Conservation (phyloP, 2,113 vertebrate genomes). For the Poeciliopsis prolifica region DNA sequence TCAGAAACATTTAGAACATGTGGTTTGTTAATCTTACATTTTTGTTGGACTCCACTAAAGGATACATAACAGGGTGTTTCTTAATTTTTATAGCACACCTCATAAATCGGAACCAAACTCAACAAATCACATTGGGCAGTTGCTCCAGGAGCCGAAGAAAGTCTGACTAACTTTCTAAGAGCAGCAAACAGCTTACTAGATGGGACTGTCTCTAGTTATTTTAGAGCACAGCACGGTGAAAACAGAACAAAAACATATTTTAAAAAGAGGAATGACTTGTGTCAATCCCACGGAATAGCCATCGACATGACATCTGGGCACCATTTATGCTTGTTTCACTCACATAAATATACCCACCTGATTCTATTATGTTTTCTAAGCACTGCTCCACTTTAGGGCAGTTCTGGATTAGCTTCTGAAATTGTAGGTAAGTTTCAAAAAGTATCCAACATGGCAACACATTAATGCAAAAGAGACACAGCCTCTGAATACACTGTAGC, state of each 20-base stretch:
- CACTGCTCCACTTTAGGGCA: not conserved
- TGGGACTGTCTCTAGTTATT: not conserved
- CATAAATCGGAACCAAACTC: not conserved
- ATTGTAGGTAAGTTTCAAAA: not conserved
- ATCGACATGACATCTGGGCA: not conserved
- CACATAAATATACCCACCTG: not conserved
- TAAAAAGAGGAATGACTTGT: not conserved
- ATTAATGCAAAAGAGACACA: not conserved
- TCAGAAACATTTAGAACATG: conserved; percentile 3
- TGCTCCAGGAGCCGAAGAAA: not conserved
- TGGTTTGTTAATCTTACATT: not conserved
- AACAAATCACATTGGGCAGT: conserved; percentile 2
- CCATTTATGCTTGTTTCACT: not conserved
- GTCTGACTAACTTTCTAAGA: not conserved
- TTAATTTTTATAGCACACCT: conserved; percentile 6
- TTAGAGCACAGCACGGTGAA: not conserved
- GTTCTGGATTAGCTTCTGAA: not conserved
- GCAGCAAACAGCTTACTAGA: not conserved
- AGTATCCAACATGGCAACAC: not conserved
- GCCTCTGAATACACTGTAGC: not conserved
- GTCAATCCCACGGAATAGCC: not conserved
- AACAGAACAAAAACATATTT: not conserved
- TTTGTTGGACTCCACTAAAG: not conserved
- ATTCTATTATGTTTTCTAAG: not conserved
- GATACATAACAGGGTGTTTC: not conserved